Conservation (phyloP, 2,113 vertebrate species). For the Gadus chalcogrammus region DNA sequence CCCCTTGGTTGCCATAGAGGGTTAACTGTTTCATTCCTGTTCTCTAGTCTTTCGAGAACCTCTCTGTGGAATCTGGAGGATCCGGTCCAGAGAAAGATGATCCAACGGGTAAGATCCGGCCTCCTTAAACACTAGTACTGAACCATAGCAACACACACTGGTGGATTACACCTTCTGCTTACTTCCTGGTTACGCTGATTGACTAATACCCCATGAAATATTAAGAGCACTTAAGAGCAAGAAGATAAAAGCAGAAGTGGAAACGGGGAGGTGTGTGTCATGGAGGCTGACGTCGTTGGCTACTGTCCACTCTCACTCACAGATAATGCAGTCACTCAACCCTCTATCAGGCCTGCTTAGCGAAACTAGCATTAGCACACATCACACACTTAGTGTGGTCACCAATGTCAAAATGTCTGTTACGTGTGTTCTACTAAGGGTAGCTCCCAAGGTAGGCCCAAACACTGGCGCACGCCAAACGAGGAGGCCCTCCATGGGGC, state of each 20-base stretch:
- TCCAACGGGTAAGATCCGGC: slow-evolving; percentile 70
- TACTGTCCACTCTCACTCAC: too few relatives aligned
- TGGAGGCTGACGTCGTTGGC: too few relatives aligned
- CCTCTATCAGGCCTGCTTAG: slow-evolving; percentile 65
- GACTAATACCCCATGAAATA: too few relatives aligned
- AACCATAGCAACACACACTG: background rate
- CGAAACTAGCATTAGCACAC: slow-evolving; percentile 69
- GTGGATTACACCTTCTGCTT: too few relatives aligned
- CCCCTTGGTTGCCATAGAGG: background rate
- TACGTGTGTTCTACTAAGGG: slow-evolving; percentile 30
- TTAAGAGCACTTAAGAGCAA: too few relatives aligned
- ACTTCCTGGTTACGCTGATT: too few relatives aligned
- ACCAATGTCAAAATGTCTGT: slow-evolving; percentile 66
- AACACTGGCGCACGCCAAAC: background rate
- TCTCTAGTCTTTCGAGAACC: slow-evolving; percentile 89
- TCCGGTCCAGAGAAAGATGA: slow-evolving; percentile 89
- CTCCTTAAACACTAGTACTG: slow-evolving; percentile 16
- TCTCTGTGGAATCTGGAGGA: slow-evolving; percentile 86
- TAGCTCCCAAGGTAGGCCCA: background rate
- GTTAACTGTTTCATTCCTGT: slow-evolving; percentile 41
- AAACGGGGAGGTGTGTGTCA: too few relatives aligned
- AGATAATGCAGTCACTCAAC: background rate
- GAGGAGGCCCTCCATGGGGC: background rate
- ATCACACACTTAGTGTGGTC: background rate
- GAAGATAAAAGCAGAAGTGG: too few relatives aligned